Evolutionary conservation across 2,113 vertebrate species (phyloP), one percentile per base, ranked within the genome.

Genomic region (Mustela nigripes): DNA sequence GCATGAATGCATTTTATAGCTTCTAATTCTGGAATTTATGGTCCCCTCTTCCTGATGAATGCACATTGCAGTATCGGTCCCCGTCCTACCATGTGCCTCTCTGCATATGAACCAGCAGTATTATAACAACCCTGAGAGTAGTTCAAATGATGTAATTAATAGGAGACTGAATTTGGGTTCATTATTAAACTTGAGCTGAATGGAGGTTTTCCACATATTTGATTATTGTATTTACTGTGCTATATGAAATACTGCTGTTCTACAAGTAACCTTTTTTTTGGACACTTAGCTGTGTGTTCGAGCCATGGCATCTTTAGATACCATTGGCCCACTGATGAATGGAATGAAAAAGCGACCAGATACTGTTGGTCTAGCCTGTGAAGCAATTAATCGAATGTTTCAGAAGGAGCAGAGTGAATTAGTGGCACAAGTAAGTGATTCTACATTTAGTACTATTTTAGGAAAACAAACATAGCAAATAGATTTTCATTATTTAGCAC

Each of bases 361-460:
- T 98, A 99, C 99, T 98, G 99, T 99, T 33, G 99, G 99, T 21
- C 96, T 99, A 90, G 99, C 99, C 62, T 99, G 99, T 97, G 99
- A 99, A 98, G 99, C 99, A 73, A 99, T 99, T 65, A 99, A 99
- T 97, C 99, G 99, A 84, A 99, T 99, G 99, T 99, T 99, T 98
- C 99, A 99, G 98, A 99, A 99, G 97, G 99, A 99, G 82, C 99
- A 99, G 98, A 99, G 99, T 28, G 99, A 99, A 86, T 99, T 99
- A 28, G 99, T 99, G 48, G 99, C 99, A 79, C 99, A 99, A 99
- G 99, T 99, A 99, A 98, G 98, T 96, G 73, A 89, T 82, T 85
- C 21, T 67, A 63, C 45, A 89, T 53, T 74, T 36, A 87, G 8
- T 18, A 45, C 26, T 94, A 2, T 94, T 87, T 91, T 74, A 63